Evolutionary conservation across 2,888 invertebrate species (phyloP), one percentile per base, ranked within the genome.

Genomic region (Apotomis capreana): DNA sequence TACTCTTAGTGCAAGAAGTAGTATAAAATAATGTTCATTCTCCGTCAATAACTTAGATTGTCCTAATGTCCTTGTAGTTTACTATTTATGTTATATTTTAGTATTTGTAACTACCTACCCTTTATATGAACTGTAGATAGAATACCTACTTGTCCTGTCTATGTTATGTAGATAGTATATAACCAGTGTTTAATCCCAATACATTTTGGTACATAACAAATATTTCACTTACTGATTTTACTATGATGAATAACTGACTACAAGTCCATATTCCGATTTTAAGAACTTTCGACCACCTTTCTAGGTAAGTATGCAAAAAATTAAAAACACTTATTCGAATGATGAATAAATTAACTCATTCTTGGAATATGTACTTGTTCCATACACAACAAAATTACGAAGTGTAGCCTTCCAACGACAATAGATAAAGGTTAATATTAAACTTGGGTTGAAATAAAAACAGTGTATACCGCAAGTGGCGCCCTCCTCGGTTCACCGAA

Each of bases 391-490:
- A 36, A 65, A 57, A 26, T 46, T 65, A 65, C 57, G n/a, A n/a
- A 44, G 12, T 52, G 26, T 37, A 15, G 15, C 40, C 0, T 0
- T 9, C 6, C 36, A 44, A 52, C 40, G 52, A 44, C 49, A 51
- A 26, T 58, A 36, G n/a, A 8, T 57, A 44, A 62, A 67, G 26
- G 15, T 51, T 12, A 67, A 49, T 46, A 84, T 83, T 80, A 77
- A 79, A 84, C 81, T 87, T 87, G 85, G 87, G 84, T 81, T 81
- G 76, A 84, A 84, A 80, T 80, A 86, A 87, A 88, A 82, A 81
- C 92, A 96, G 96, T 91, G 95, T 94, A 88, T 95, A 96, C 94
- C 96, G 96, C 93, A 96, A 96, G 91, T 97, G 97, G 97, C 95
- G 96, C 83, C 96, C 96, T 85, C 97, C 97, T 80, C 95, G 96